Percentiles rank a stretch among this genome's conserved stretches.
Conservation (phyloP, 2,797 vertebrate genomes). For the Tragopan temminckii region DNA sequence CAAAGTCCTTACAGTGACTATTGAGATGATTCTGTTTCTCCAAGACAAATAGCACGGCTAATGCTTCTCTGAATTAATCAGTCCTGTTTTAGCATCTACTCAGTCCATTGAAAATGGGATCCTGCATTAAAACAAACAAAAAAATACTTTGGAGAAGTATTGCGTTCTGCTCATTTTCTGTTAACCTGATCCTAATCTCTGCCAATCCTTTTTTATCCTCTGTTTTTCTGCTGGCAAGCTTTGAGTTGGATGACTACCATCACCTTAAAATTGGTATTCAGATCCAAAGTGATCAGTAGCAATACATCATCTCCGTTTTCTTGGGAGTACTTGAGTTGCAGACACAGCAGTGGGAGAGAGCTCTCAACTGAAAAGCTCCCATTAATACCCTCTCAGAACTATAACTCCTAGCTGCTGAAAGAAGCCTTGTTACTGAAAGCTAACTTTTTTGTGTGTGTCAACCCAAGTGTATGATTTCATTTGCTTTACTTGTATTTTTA, state of each 20-base stretch:
- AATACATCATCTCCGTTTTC: neutral
- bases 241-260: neutral
- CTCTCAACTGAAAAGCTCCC: neutral
- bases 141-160: neutral
- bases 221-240: neutral
- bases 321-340: neutral
- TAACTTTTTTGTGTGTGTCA: neutral
- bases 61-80: neutral
- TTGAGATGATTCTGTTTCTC: neutral
- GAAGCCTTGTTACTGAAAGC: neutral
- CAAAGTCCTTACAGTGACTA: neutral
- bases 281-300: neutral
- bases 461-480: neutral
- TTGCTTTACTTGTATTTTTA: neutral
- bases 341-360: neutral
- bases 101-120: neutral
- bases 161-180: neutral
- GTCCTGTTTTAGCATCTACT: neutral
- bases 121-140: neutral
- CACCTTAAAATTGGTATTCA: neutral
- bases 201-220: neutral
- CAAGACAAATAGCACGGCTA: neutral
- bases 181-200: neutral
- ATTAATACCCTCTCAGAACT: constrained; percentile 4
- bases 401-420: neutral